A percentile compares a stretch with the other conserved stretches of the same genome.
phyloP scores from a whole-genome alignment of 1,140 invertebrate genomes.

The Scylla paramamosain region DNA sequence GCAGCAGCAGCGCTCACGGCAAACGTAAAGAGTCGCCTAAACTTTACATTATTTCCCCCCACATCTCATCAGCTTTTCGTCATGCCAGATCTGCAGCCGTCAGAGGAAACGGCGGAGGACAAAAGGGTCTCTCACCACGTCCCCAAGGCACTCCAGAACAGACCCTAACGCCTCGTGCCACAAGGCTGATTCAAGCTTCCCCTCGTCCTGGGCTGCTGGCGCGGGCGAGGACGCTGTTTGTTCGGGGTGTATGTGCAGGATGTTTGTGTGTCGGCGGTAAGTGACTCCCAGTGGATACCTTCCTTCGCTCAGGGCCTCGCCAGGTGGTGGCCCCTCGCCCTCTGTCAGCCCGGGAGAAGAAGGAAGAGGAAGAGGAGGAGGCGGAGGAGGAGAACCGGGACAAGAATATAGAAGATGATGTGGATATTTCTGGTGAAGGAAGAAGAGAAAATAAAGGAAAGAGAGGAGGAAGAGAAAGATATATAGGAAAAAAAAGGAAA shows the following conservation, averaged over 20 bases:
- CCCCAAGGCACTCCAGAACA: neutral
- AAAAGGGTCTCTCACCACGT: neutral
- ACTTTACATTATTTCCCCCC: conserved; percentile 11
- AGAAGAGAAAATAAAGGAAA: neutral
- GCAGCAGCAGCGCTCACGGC: neutral
- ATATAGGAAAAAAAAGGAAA: neutral
- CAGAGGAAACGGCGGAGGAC: neutral
- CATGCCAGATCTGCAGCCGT: conserved; percentile 18
- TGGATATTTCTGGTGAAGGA: neutral
- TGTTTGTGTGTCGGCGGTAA: conserved; percentile 47
- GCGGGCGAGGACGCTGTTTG: neutral
- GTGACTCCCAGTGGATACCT: conserved; percentile 45
- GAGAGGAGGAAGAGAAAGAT: neutral
- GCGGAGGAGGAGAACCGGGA: neutral
- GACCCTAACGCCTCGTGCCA: neutral
- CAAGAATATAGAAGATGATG: neutral
- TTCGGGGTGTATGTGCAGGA: neutral
- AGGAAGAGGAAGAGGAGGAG: neutral
- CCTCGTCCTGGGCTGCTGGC: neutral
- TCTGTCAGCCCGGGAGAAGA: neutral
- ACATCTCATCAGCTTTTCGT: conserved; percentile 22
- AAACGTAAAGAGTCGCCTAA: neutral
- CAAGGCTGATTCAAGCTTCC: neutral
- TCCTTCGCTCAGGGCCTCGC: neutral
- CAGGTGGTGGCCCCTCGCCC: neutral